Evolutionary conservation across 2,113 vertebrate genomes (phyloP).

Genomic region (Chrysemys picta): DNA sequence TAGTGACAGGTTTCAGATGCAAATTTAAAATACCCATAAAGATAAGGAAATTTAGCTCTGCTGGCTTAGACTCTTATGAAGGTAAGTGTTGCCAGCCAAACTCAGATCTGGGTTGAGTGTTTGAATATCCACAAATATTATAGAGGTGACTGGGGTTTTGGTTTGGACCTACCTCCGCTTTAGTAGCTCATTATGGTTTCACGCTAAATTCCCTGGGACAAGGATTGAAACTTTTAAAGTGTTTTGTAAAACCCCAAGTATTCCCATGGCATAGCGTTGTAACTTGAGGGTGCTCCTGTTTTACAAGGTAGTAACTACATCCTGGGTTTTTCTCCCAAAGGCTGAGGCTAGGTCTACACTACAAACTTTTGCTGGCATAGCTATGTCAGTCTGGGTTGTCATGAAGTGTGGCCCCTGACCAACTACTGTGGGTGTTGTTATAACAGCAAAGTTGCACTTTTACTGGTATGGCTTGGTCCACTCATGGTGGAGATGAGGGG

Average conservation of each 20-base stretch:
- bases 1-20: background rate
- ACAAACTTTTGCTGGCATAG: background rate
- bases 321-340: background rate
- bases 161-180: no score
- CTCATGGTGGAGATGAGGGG: background rate
- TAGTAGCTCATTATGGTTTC: background rate
- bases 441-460: background rate
- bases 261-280: background rate
- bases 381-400: background rate
- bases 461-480: background rate
- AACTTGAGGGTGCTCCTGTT: rapidly evolving
- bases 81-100: background rate
- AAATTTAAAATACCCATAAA: background rate
- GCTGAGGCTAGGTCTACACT: background rate
- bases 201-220: background rate
- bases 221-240: rapidly evolving
- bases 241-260: background rate
- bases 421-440: background rate
- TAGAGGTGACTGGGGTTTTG: background rate
- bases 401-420: rapidly evolving
- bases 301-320: background rate
- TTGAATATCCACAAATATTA: no score
- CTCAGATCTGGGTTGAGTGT: background rate
- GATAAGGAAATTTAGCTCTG: background rate
- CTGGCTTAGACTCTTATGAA: background rate